Evolutionary conservation across 2,888 invertebrate species (phyloP), one percentile per base, ranked within the genome.

Genomic region (Harmothoe impar): DNA sequence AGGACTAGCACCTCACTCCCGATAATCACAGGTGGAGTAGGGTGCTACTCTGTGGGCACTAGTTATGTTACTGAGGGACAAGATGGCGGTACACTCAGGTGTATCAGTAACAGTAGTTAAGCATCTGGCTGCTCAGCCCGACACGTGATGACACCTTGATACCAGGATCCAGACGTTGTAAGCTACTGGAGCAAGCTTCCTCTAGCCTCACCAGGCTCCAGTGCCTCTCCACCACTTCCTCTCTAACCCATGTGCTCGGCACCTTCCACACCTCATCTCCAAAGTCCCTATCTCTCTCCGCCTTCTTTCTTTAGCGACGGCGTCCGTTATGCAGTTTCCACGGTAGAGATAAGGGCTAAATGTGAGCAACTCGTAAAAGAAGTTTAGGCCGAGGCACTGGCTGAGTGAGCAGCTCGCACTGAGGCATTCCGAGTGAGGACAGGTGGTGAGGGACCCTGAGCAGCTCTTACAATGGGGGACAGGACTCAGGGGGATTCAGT

Each of bases 81-180:
- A 43, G 43, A 43, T 43, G 43, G 43, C 10, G 43, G 43, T 43
- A 7, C 43, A 43, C 5, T 43, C 5, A 10, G 10, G 43, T 7
- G 43, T n/a, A 62, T 62, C 62, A n/a, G 62, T 62, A n/a, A 20
- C 62, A n/a, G 62, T 15, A 20, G 62, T n/a, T 20, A n/a, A n/a
- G 62, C 62, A 5, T n/a, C 62, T n/a, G 62, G 12, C 62, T 20
- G 62, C 3, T 20, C 7, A 20, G 62, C 62, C 62, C 62, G 23
- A n/a, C 20, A n/a, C 62, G 72, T 72, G 72, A 72, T 72, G 72
- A 72, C 72, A 72, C 25, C 25, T 29, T 72, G 72, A 72, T 72
- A 72, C 72, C 3, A 25, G 72, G 29, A 29, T 72, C 25, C 72
- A 72, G 72, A 72, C 29, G 31, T 12, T 0, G 72, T 23, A 25